These are phyloP conservation scores for Drosophila kikkawai DNA, from an alignment of 1,140 invertebrate genomes.

Conservation along the genomic window DNA sequence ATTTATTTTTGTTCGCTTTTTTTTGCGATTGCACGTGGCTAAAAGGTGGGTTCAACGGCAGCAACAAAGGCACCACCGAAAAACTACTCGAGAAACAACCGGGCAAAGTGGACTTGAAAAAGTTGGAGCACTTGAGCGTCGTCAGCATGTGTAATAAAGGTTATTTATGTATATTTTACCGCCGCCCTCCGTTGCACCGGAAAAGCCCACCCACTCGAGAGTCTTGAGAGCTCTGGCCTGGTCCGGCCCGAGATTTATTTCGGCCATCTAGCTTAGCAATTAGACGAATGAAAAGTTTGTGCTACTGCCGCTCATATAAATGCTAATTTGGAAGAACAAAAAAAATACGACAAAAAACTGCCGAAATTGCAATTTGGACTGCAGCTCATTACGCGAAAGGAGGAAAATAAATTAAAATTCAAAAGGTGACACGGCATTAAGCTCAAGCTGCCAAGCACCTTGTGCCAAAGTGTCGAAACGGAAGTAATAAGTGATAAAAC, in stretches of 20 bases:
- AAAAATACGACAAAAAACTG: not conserved
- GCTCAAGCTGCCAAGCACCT: constrained; percentile 42
- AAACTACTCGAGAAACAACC: constrained; percentile 79
- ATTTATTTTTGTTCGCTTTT: not conserved
- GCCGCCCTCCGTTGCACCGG: constrained; percentile 27
- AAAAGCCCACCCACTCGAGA: constrained; percentile 13
- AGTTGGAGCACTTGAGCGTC: constrained; percentile 80
- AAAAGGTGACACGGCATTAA: constrained; percentile 76
- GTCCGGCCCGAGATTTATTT: constrained; percentile 68
- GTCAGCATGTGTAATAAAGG: constrained; percentile 82
- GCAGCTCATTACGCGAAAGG: constrained; percentile 61
- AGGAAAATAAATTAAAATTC: constrained; percentile 71
- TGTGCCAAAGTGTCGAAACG: constrained; percentile 65
- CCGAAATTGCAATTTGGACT: constrained; percentile 62
- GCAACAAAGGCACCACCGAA: constrained; percentile 45
- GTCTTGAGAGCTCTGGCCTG: constrained; percentile 25
- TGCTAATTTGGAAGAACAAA: constrained; percentile 53
- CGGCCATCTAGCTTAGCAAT: constrained; percentile 68
- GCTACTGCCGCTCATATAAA: constrained; percentile 62
- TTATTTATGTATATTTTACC: constrained; percentile 83
- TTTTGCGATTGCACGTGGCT: constrained; percentile 30
- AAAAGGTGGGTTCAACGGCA: constrained; percentile 4
- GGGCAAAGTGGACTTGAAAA: constrained; percentile 82
- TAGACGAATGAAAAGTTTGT: constrained; percentile 71
- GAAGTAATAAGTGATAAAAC: constrained; percentile 82